These are phyloP conservation scores for Triplophysa bombifrons DNA, from an alignment of 2,797 vertebrate species.

Conservation along the genomic window DNA sequence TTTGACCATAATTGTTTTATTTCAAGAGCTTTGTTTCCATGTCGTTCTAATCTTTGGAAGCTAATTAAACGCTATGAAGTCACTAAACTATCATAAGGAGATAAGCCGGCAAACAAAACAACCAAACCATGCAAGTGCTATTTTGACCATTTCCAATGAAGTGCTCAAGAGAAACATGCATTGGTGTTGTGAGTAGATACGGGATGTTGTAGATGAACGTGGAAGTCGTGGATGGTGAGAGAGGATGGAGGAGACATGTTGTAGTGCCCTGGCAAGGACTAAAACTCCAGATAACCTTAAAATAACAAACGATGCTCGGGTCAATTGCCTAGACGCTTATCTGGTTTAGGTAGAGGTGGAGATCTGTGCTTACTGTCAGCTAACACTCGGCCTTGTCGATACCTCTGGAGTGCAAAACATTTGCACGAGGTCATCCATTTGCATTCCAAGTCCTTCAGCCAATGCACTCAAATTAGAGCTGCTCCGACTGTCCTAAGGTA, in stretches of 20 bases:
- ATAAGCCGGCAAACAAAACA: constrained; percentile 14
- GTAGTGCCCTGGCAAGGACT: constrained; percentile 31
- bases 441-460: constrained; percentile 76
- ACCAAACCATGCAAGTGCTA: constrained; percentile 6
- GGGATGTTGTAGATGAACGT: neutral
- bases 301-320: constrained; percentile 58
- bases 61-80: constrained; percentile 21
- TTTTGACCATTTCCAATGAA: constrained; percentile 9
- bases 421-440: constrained; percentile 72
- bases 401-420: constrained; percentile 72
- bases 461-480: constrained; percentile 55
- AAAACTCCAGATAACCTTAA: constrained; percentile 53
- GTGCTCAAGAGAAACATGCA: neutral
- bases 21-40: constrained; percentile 25
- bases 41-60: constrained; percentile 32
- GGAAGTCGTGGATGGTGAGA: constrained; percentile 8
- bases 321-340: constrained; percentile 68
- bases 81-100: neutral
- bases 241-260: constrained; percentile 19
- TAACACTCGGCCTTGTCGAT: constrained; percentile 73
- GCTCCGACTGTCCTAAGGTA: neutral
- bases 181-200: neutral
- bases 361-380: constrained; percentile 74
- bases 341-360: constrained; percentile 63
- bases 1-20: constrained; percentile 32